Evolutionary conservation across 2,113 vertebrate species (phyloP), one percentile per base, ranked within the genome.

Genomic region (Serilophus lunatus): DNA sequence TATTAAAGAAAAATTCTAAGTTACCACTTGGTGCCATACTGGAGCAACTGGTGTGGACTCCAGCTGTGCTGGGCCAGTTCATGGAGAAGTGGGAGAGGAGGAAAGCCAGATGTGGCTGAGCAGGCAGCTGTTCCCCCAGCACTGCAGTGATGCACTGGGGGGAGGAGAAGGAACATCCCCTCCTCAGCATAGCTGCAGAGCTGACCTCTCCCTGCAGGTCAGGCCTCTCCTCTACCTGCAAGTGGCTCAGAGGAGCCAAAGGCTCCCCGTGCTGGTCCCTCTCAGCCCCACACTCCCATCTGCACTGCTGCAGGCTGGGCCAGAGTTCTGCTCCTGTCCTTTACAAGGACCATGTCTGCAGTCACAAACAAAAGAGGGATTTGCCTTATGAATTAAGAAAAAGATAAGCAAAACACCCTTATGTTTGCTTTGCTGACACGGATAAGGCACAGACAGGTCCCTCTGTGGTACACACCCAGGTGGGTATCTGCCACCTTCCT

Each of bases 141-240:
- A 0, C 54, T 64, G 68, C 47, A 31, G 12, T 35, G 45, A 44
- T 4, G 5, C 42, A 22, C 3, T 0, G 1, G 33, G 23, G 2
- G 0, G 7, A 75, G 72, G 51, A 74, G 50, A 28, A 44, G 60
- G 36, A 59, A 60, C 24, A 74, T 23, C 10, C 47, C 7, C 0
- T 24, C 45, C 56, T 44, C 50, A 31, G 74, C 59, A 57, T 31
- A 69, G 65, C 70, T 4, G 7, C 0, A 3, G 72, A 81, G 47
- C 74, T 64, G 68, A 53, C 49, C 33, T 69, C 33, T 50, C 36
- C 36, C 68, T 26, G 18, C 61, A 74, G 47, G 33, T 33, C 10
- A 1, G 45, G 53, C 9, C 12, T 44, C 45, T 50, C 64, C 84
- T 61, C 14, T 9, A 53, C 13, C 50, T 1, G 2, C 4, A 5